Evolutionary conservation across 2,888 invertebrate genomes (phyloP), one percentile per base, ranked within the genome.

Genomic region (Achlya flavicornis): DNA sequence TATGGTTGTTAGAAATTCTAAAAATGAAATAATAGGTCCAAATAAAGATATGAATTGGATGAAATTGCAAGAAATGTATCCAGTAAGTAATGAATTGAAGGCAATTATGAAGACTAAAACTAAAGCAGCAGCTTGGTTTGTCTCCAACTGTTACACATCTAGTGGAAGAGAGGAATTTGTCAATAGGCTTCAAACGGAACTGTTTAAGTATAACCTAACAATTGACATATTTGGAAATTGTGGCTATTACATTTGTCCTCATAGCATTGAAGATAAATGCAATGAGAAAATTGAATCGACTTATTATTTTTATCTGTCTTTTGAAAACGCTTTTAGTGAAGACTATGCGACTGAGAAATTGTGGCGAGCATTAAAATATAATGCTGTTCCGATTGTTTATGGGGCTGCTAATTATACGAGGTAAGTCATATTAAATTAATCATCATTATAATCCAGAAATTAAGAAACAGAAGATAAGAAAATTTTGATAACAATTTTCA

Each of bases 261-360:
- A 67, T 3, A 61, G 70, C 12, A 53, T 68, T 1, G 77, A 79
- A 66, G 62, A 72, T 0, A 65, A 79, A 0, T 89, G 90, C 64
- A 67, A 80, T 19, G 66, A 75, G 32, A 72, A 78, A 58, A 66
- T 90, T 3, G 73, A 83, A 62, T 74, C 59, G 8, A 78, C 85
- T 62, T 89, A 90, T 69, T 88, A 83, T 67, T 90, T 90, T 64
- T 90, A 89, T 71, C 76, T 90, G 10, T 77, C 89, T 0, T 87
- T 90, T 62, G 90, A 90, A 67, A 90, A 89, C 66, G 84, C 90
- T 0, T 79, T 86, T 8, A 77, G 77, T 41, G 79, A 82, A 62
- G 89, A 90, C 68, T 90, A 89, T 61, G 90, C 90, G 0, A 90
- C 91, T 3, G 91, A 91, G 68, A 90, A 90, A 68, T 61, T 91